Evolutionary conservation across 2,888 invertebrate species (phyloP).

Genomic region (Drosophila meridiana): DNA sequence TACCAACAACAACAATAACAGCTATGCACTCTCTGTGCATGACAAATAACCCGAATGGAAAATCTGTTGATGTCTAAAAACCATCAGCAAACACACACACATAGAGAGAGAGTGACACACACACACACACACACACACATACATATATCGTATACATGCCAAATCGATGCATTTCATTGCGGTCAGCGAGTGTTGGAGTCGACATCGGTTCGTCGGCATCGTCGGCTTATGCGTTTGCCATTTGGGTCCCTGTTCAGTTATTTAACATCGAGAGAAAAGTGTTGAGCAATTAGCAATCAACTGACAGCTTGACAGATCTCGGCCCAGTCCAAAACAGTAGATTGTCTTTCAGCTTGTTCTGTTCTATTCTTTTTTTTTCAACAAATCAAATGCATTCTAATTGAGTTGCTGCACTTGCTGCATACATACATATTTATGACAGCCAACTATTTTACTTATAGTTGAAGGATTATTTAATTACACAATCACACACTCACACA

Average conservation of each 20-base stretch:
- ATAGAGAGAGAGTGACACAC: conserved; percentile 1
- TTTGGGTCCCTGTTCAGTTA: conserved; percentile 31
- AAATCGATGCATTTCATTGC: conserved; percentile 61
- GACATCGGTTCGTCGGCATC: conserved; percentile 13
- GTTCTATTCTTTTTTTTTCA: neutral
- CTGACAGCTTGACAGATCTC: conserved; percentile 25
- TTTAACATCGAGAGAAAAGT: conserved; percentile 52
- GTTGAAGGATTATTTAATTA: conserved; percentile 7
- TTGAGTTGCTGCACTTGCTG: conserved; percentile 42
- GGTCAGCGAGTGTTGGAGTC: conserved; percentile 23
- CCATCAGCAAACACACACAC: conserved; percentile 42
- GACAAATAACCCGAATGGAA: conserved; percentile 77
- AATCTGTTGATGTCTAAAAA: conserved; percentile 75
- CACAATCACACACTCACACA: neutral
- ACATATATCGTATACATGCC: conserved; percentile 22
- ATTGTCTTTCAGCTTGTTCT: conserved; percentile 4
- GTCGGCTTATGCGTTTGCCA: conserved; percentile 9
- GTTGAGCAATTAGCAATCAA: conserved; percentile 73
- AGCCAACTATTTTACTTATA: neutral
- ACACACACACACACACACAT: neutral
- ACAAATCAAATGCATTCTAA: conserved; percentile 49
- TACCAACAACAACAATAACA: conserved; percentile 29
- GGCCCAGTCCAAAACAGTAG: neutral
- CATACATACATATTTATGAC: conserved; percentile 22
- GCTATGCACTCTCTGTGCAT: conserved; percentile 45